Percentiles rank a stretch among this genome's conserved stretches.
Evolutionary conservation across 2,797 vertebrate species (phyloP).

Genomic region (Labroides dimidiatus): DNA sequence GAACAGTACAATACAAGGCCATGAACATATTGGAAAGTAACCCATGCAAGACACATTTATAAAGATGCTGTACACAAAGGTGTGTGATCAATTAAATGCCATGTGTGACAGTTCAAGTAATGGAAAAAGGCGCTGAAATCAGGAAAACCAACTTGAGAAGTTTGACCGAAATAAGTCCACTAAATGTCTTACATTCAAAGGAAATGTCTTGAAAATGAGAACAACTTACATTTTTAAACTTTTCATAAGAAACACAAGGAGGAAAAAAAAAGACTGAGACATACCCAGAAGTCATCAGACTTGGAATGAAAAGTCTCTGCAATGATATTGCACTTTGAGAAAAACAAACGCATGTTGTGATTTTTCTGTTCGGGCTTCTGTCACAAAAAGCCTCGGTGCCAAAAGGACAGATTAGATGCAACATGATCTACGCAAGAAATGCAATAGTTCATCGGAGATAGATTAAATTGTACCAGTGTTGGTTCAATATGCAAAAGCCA

Average conservation of each 20-base stretch:
- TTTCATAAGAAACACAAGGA: constrained; percentile 13
- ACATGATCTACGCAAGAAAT: constrained; percentile 26
- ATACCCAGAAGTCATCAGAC: constrained; percentile 27
- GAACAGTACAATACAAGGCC: constrained; percentile 76
- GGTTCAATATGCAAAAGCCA: constrained; percentile 52
- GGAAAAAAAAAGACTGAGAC: constrained; percentile 22
- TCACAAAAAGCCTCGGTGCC: constrained; percentile 33
- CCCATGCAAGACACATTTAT: constrained; percentile 75
- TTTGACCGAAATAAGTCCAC: constrained; percentile 45
- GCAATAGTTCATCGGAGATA: constrained; percentile 35
- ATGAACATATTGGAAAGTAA: constrained; percentile 71
- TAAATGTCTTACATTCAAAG: constrained; percentile 74
- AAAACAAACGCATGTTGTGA: constrained; percentile 23
- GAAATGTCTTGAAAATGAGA: constrained; percentile 53
- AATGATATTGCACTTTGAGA: constrained; percentile 51
- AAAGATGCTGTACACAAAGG: constrained; percentile 70
- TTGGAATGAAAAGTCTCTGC: constrained; percentile 39
- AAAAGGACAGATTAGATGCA: constrained; percentile 44
- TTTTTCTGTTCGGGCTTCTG: constrained; percentile 37
- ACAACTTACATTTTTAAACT: constrained; percentile 30
- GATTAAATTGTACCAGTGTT: constrained; percentile 40
- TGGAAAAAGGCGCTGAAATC: constrained; percentile 49
- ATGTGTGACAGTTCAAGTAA: constrained; percentile 72
- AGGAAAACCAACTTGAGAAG: constrained; percentile 32
- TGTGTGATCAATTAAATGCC: constrained; percentile 59